Base-by-base conservation (phyloP, 2,113 vertebrate species). In the Terrapene triunguis region DNA sequence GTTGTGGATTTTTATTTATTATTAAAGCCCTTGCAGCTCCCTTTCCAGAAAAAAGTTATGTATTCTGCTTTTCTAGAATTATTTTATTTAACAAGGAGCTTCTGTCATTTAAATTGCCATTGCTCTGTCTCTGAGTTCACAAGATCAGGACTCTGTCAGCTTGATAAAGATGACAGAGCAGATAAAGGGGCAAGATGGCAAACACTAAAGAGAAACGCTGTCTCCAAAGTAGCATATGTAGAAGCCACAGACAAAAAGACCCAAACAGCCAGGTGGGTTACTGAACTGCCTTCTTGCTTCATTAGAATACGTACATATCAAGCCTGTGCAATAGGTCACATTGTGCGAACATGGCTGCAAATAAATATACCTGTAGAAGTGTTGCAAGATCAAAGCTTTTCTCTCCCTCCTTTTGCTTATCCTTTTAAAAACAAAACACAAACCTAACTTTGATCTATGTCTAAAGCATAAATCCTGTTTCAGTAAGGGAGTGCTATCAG, bases 391-490 rank as follows among this genome's bases (percentile, higher is more conserved):
- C 44, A 91, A 89, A 59, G 5, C 1, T 69, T 25, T 84, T 90
- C 42, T 2, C 10, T 59, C 9, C 81, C 42, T 6, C 8, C 51
- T 88, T 59, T 17, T 89, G 85, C 84, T 62, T 82, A 16, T 87
- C 32, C 92, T 50, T 22, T 10, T 29, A 59, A 62, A 57, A 62
- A 83, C 17, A 83, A 2, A 54, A 54, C 53, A 53, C 21, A 54
- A 54, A 27, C 8, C 38, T 19, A 53, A 27, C 19, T 95, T 93
- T 87, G n/a, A 85, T 80, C 80, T 90, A 82, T 62, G 24, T 51
- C 78, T 92, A 82, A 97, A 91, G 25, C 32, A 89, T 32, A 82
- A 87, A 51, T 17, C 42, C 7, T 6, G 42, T 89, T 84, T 92
- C 85, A 89, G 12, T 32, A 29, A 53, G 7, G 2, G 51, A 84